Evolutionary conservation across 2,113 vertebrate species (phyloP), one percentile per base, ranked within the genome.

Genomic region (Spermophilus dauricus): DNA sequence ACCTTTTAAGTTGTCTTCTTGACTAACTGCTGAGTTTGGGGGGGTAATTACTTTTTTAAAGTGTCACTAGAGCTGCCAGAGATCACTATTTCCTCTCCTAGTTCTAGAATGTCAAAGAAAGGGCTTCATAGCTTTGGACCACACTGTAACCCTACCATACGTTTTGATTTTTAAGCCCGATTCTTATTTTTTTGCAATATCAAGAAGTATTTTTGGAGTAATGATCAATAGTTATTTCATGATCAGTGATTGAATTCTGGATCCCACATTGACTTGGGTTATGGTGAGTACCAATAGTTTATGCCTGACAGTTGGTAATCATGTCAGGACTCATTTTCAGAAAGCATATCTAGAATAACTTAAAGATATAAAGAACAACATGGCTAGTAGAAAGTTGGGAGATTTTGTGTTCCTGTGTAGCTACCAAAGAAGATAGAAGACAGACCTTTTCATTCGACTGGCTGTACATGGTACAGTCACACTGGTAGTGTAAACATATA

Each of bases 1-100:
- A 89, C 80, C 65, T 87, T 97, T 97, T 58, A 88, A 93, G 97
- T 70, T 45, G 28, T 91, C 67, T 95, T 26, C 51, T 95, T 98
- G 96, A 93, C 86, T 93, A 92, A 95, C 58, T 82, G 58, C 92
- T 96, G 91, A 86, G 45, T 78, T 97, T 96, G 34, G 69, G 53
- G 67, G 2, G 2, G 2, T 69, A 30, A 78, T 56, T 95, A 5
- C 76, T 48, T 73, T 91, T 83, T 96, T 96, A n/a, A 81, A 86
- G 78, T 84, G 76, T 91, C 58, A 63, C 67, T 61, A 53, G 28
- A 65, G 42, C 63, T 93, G 24, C 73, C 93, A 82, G 86, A 89
- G 89, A 93, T 81, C 28, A 91, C 30, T 61, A 2, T 28, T 89
- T 76, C 30, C 4, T 90, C 20, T 91, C 3, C n/a, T 63, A 1